phyloP scores from a whole-genome alignment of 1,140 invertebrate genomes.

The Drosophila mayri region DNA sequence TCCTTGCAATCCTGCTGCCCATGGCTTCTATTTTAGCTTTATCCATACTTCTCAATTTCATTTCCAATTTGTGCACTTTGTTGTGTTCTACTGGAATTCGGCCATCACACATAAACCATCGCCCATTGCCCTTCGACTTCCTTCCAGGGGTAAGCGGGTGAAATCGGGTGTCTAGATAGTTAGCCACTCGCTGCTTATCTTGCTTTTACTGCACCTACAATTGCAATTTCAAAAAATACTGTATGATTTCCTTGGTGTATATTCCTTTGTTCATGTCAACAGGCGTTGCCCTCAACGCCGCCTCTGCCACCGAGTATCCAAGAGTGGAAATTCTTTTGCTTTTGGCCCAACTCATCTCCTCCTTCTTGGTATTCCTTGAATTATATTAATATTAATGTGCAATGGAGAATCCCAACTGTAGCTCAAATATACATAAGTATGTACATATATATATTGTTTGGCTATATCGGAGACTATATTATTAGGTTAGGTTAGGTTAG shows the following conservation, averaged over 20 bases:
- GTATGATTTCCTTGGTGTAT: no score
- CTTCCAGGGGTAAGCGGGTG: not conserved
- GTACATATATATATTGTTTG: no score
- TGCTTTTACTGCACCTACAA: constrained; percentile 26
- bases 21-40: constrained; percentile 18
- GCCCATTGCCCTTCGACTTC: constrained; percentile 9
- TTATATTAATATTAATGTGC: not conserved
- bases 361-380: not conserved
- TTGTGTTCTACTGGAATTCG: constrained; percentile 42
- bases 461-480: no score
- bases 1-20: no score
- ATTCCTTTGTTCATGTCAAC: not conserved
- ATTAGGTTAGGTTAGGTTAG: no score
- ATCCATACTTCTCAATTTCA: constrained; percentile 73
- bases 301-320: no score
- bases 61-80: constrained; percentile 65
- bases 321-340: no score
- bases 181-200: constrained; percentile 34
- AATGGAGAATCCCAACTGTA: no score
- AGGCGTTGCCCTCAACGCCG: no score
- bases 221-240: no score
- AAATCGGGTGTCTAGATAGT: constrained; percentile 1
- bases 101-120: not conserved
- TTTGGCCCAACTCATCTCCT: no score
- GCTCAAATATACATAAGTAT: no score